Percentiles rank a stretch among this genome's conserved stretches.
phyloP scores from a whole-genome alignment of 2,113 vertebrate species.

The Trogon surrucura region DNA sequence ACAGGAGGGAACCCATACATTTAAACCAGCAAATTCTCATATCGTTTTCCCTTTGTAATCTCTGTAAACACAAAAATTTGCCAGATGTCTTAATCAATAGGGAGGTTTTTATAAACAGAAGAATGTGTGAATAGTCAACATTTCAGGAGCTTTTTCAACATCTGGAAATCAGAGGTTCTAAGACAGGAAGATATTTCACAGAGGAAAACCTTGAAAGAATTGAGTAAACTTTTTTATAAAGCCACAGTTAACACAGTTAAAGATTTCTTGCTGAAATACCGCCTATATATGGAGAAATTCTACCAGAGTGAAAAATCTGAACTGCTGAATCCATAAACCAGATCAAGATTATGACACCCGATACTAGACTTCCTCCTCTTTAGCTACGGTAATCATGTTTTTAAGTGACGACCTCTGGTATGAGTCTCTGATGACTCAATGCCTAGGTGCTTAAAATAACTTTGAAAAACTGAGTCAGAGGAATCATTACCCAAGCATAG shows the following conservation, averaged over 20 bases:
- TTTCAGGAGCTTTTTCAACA: not conserved
- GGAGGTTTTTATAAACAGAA: not conserved
- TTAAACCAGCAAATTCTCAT: not conserved
- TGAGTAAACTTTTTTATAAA: not conserved
- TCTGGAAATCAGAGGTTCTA: not conserved
- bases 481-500: not conserved
- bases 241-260: not conserved
- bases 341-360: not conserved
- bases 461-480: constrained; percentile 70
- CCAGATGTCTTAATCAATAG: not conserved
- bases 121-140: not conserved
- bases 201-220: not conserved
- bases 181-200: not conserved
- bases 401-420: constrained; percentile 37
- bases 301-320: not conserved
- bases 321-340: not conserved
- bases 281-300: not conserved
- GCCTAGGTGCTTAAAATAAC: constrained; percentile 63
- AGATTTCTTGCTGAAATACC: not conserved
- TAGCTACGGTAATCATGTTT: constrained; percentile 27
- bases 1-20: not conserved
- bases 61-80: not conserved
- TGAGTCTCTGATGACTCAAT: constrained; percentile 34
- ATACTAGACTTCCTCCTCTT: constrained; percentile 25
- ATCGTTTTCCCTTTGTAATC: not conserved